Evolutionary conservation across 2,888 invertebrate species (phyloP).

Genomic region (Oligia fasciuncula): DNA sequence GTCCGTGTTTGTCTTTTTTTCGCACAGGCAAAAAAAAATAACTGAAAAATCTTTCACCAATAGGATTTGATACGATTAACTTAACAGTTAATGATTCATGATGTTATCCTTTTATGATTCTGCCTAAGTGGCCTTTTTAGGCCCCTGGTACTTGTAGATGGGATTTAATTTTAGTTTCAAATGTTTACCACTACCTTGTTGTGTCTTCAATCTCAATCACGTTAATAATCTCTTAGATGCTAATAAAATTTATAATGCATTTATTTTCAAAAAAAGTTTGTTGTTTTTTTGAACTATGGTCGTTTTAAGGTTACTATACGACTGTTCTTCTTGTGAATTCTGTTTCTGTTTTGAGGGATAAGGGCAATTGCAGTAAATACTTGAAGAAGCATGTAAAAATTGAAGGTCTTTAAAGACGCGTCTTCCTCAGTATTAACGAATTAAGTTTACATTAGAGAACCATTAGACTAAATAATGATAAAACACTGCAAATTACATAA

Average conservation of each 20-base stretch:
- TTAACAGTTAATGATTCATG: too few species aligned
- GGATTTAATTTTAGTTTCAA: neutral
- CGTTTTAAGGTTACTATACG: neutral
- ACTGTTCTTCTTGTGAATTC: neutral
- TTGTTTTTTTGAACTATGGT: too few species aligned
- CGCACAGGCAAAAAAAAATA: too few species aligned
- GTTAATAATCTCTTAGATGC: neutral
- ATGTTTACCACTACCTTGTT: neutral
- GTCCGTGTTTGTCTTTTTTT: too few species aligned
- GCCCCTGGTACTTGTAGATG: neutral
- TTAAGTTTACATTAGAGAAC: slow-evolving; percentile 52
- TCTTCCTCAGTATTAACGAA: slow-evolving; percentile 39
- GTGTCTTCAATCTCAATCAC: neutral
- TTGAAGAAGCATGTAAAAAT: neutral
- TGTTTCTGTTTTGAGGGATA: neutral
- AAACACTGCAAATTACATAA: slow-evolving; percentile 43
- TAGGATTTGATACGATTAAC: too few species aligned
- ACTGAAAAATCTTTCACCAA: too few species aligned
- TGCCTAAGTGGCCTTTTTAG: too few species aligned
- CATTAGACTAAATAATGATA: slow-evolving; percentile 41
- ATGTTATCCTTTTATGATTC: too few species aligned
- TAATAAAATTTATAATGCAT: neutral
- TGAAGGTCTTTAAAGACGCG: slow-evolving; percentile 4
- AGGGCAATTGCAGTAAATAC: neutral
- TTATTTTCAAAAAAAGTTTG: too few species aligned